phyloP scores from a whole-genome alignment of 2,888 invertebrate species.

The Microdon myrmicae region DNA sequence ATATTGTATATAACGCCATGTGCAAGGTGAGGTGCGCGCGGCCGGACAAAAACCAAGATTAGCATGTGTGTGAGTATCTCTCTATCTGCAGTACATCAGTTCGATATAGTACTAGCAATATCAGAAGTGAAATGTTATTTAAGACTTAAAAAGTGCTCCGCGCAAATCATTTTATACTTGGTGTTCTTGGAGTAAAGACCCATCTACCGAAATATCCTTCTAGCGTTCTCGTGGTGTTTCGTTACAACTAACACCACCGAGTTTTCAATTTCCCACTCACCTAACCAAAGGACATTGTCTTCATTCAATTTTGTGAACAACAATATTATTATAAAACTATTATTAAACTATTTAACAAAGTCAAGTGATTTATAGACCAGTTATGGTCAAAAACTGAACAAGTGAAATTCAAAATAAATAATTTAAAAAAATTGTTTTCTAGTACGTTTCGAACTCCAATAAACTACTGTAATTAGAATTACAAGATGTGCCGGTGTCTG shows the following conservation, averaged over 20 bases:
- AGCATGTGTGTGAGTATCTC: constrained; percentile 45
- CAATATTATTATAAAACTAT: no score
- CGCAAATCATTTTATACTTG: constrained; percentile 68
- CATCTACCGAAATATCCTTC: constrained; percentile 35
- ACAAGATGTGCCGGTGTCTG: constrained; percentile 36
- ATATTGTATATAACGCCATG: constrained; percentile 30
- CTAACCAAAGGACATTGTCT: no score
- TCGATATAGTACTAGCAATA: constrained; percentile 52
- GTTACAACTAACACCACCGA: neutral
- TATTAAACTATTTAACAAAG: no score
- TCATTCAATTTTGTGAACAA: no score
- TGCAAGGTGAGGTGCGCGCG: constrained; percentile 38
- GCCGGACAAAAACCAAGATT: constrained; percentile 49
- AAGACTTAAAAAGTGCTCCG: constrained; percentile 67
- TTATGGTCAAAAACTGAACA: no score
- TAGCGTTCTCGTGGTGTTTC: constrained; percentile 14
- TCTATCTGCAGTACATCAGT: constrained; percentile 50
- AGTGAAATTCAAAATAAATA: no score
- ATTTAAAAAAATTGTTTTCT: no score
- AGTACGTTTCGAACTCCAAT: no score
- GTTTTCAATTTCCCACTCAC: no score
- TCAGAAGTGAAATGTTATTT: constrained; percentile 64
- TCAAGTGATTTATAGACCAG: no score
- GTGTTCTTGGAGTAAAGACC: constrained; percentile 66
- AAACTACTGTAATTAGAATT: no score